These are phyloP conservation scores for Heliocidaris erythrogramma DNA, from an alignment of 35 echinoderm and acorn worm genomes.

Conservation along the genomic window DNA sequence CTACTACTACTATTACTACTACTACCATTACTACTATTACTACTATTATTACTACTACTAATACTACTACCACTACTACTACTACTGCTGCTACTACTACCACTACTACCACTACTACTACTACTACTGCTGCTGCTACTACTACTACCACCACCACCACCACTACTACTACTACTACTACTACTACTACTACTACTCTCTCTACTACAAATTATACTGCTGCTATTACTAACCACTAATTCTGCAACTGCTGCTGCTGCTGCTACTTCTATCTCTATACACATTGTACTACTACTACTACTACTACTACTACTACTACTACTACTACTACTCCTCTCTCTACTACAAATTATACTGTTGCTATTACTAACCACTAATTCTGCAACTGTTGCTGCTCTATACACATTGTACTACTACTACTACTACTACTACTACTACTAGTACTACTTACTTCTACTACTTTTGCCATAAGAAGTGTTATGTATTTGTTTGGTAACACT, in stretches of 20 bases:
- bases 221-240: neutral
- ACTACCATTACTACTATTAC: neutral
- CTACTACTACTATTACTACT: neutral
- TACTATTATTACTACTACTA: neutral
- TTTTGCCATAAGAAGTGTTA: no score
- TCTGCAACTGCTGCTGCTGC: neutral
- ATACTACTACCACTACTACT: constrained; percentile 8
- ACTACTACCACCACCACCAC: neutral
- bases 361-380: neutral
- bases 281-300: neutral
- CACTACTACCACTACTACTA: no score
- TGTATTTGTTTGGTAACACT: no score
- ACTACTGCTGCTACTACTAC: no score
- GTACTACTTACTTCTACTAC: neutral
- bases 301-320: neutral
- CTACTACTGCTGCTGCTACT: neutral
- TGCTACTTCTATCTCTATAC: neutral
- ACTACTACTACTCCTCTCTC: neutral
- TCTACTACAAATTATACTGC: neutral
- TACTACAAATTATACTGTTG: neutral
- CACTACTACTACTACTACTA: neutral
- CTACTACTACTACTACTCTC: neutral
- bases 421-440: neutral
- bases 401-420: neutral
- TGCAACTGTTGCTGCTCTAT: neutral